Evolutionary conservation across 1,140 invertebrate genomes (phyloP).

Genomic region (Microplitis mediator): DNA sequence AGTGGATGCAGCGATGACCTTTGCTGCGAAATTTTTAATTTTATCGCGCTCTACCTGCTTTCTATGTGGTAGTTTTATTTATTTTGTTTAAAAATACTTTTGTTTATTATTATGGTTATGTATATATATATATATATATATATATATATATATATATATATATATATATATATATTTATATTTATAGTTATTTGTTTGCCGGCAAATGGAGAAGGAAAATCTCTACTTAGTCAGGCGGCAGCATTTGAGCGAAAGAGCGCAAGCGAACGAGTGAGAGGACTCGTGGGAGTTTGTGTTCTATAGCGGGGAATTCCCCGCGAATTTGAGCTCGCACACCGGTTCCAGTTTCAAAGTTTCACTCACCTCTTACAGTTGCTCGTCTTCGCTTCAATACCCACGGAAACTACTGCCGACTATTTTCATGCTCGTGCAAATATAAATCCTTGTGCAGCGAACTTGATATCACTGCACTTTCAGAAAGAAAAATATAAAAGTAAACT

Average conservation of each 20-base stretch:
- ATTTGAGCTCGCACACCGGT: constrained; percentile 13
- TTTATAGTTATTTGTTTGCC: not conserved
- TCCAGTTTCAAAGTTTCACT: constrained; percentile 11
- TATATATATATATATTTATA: not conserved
- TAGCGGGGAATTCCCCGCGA: not conserved
- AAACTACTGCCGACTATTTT: constrained; percentile 13
- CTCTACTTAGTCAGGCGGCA: not conserved
- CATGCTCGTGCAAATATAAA: constrained; percentile 10
- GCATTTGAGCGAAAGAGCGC: not conserved
- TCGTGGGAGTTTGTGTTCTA: constrained; percentile 10
- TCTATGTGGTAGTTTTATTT: too few species aligned
- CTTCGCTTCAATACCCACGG: constrained; percentile 8
- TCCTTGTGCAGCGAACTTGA: constrained; percentile 5
- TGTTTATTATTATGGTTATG: too few species aligned
- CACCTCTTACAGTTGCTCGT: constrained; percentile 12
- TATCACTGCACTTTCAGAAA: not conserved
- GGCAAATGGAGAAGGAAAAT: not conserved
- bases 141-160: too few species aligned
- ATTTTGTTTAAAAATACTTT: too few species aligned
- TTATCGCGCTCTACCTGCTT: too few species aligned
- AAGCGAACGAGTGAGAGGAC: not conserved
- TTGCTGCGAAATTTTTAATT: too few species aligned
- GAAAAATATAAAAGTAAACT: not conserved
- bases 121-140: too few species aligned
- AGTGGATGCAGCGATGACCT: too few species aligned